Percentiles rank a stretch among this genome's conserved stretches.
Conservation (phyloP, 1,140 invertebrate species). For the Antheraea pernyi region DNA sequence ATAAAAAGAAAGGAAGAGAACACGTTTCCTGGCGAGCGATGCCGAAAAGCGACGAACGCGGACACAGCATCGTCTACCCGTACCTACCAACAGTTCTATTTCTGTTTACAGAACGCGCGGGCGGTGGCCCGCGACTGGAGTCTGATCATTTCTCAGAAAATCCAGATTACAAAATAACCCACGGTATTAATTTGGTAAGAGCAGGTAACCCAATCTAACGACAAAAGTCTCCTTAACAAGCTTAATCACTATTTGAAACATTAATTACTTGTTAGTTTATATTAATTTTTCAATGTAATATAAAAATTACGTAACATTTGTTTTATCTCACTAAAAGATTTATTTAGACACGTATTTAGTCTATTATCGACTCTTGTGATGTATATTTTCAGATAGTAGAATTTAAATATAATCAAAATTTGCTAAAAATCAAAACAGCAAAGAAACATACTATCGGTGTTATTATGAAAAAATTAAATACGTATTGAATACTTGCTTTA, state of each 20-base stretch:
- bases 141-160: slow-evolving; percentile 35
- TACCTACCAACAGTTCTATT: slow-evolving; percentile 31
- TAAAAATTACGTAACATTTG: not conserved
- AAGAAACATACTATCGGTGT: too few relatives aligned
- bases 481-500: too few relatives aligned
- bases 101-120: slow-evolving; percentile 30
- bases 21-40: slow-evolving; percentile 29
- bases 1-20: slow-evolving; percentile 28
- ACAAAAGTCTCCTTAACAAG: not conserved
- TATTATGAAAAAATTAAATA: too few relatives aligned
- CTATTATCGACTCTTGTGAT: not conserved
- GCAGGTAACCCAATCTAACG: slow-evolving; percentile 12
- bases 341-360: too few relatives aligned
- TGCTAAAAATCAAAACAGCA: too few relatives aligned
- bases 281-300: not conserved
- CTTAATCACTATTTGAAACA: not conserved
- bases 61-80: slow-evolving; percentile 2
- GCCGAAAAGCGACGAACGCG: slow-evolving; percentile 20
- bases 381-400: not conserved
- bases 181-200: slow-evolving; percentile 34
- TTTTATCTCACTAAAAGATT: not conserved
- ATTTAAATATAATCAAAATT: too few relatives aligned
- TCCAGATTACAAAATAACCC: slow-evolving; percentile 33
- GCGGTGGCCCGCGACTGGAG: slow-evolving; percentile 28
- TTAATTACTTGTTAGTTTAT: not conserved